Base-by-base conservation (phyloP, 2,888 invertebrate genomes). In the Drosophila atripex region DNA sequence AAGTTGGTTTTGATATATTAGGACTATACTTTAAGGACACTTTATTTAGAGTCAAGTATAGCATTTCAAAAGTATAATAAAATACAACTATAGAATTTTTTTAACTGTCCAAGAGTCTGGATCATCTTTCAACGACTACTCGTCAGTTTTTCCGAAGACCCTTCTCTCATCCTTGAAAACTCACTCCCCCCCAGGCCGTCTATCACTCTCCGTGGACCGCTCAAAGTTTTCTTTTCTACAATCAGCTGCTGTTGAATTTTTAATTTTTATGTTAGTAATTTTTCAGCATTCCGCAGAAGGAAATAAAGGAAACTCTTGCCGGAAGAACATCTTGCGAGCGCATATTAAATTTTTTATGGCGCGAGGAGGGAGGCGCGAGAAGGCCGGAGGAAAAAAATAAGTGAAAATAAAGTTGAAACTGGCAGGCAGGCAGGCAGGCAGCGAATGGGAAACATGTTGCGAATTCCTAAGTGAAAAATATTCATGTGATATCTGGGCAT, bases 201-300 rank as follows among this genome's bases (percentile, higher is more conserved):
- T 47, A 50, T 43, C 21, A 21, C 53, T 63, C 45, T 39, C 30
- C 21, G 52, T 11, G 61, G 50, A 28, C 43, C 41, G 38, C 54
- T 58, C 41, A 51, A 52, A 73, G 64, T 59, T 64, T 69, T 47
- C 18, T 46, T 65, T 51, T 71, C 50, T 59, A 71, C 79, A 84
- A 80, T 85, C 88, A 85, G 77, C 77, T 77, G 77, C 88, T 87
- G 88, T 77, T 87, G 87, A 87, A 87, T 88, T 88, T 88, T 87
- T 87, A 88, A 87, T 87, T 87, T 88, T 87, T 86, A 87, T 88
- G 84, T 78, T 86, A 71, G 86, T 85, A 80, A 85, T 87, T 86
- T 87, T 80, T 85, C 76, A 78, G 70, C 85, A 77, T 83, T 64
- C 73, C 46, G 57, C 38, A 55, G 35, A n/a, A 35, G 54, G 45